Conservation (phyloP, 1,140 invertebrate genomes). For the Coenobita brevimanus region DNA sequence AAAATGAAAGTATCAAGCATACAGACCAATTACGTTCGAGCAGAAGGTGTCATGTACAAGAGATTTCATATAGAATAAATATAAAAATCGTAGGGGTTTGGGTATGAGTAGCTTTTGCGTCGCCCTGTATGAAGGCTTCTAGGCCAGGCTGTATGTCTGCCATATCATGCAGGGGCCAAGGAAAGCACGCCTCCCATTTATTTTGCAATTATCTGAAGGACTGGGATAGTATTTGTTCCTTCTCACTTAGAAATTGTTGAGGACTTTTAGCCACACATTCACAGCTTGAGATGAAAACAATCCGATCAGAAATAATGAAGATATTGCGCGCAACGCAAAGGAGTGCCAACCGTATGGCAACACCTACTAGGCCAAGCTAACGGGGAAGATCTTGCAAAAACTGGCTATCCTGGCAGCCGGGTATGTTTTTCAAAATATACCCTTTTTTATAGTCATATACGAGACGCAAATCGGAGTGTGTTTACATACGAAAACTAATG, state of each 20-base stretch:
- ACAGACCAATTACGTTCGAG: too few relatives aligned
- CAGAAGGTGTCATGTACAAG: too few relatives aligned
- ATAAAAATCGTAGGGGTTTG: constrained; percentile 5
- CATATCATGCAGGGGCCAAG: constrained; percentile 52
- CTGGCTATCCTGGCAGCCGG: constrained; percentile 55
- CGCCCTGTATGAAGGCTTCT: constrained; percentile 60
- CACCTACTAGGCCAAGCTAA: constrained; percentile 63
- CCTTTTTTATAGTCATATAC: background rate
- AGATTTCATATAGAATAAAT: background rate
- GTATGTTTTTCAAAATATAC: constrained; percentile 26
- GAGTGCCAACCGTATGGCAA: constrained; percentile 54
- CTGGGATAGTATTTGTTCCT: background rate
- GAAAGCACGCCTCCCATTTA: constrained; percentile 26
- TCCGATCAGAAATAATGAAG: background rate
- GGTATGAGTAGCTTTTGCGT: constrained; percentile 24
- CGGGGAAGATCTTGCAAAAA: constrained; percentile 66
- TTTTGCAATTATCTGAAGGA: background rate
- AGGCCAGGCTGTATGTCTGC: constrained; percentile 60
- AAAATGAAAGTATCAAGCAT: too few relatives aligned
- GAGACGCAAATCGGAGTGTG: background rate
- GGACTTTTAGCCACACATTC: background rate
- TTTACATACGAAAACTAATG: too few relatives aligned
- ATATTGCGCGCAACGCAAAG: constrained; percentile 24
- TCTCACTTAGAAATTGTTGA: background rate
- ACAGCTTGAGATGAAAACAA: too few relatives aligned